Base-by-base conservation (phyloP, 2,797 vertebrate species). In the Champsocephalus esox region DNA sequence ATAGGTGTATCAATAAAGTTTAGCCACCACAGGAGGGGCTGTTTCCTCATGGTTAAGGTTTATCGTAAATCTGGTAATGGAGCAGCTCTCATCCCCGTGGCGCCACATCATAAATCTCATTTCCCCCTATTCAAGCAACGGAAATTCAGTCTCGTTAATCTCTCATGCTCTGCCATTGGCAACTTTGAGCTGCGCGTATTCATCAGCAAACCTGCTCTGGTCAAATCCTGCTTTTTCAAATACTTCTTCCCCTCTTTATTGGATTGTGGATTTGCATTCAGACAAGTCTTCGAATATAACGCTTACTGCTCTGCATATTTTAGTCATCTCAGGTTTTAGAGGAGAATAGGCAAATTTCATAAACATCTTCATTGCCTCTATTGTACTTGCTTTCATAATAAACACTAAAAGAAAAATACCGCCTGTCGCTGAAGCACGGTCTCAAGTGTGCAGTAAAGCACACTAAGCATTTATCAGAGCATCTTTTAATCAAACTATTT, bases 41-140 rank as follows among this genome's bases (percentile, higher is more conserved):
- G 90, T 93, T 93, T 94, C 89, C 92, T 92, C 87, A 94, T 93
- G 93, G 92, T 93, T 92, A 92, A 91, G 91, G 92, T 94, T 94
- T 93, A 94, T 94, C 92, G 92, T 94, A 95, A 95, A 95, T 95
- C 94, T 94, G 90, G 90, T 95, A 94, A 95, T 95, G 93, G 92
- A 96, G 92, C 89, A 88, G 91, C 92, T 93, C 89, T 94, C 94
- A 91, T 89, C 85, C 91, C 85, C 10, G 66, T 80, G 79, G 93
- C 84, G 80, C 90, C 86, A 83, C 90, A 88, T 94, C 94, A 95
- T 95, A 95, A 95, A 95, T 96, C 94, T 94, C 81, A 93, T 94
- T 94, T 94, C 93, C 92, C 90, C 92, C 89, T 89, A 92, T 94
- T 93, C 88, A 89, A 90, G 89, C 89, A 70, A 85, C 61, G 75